Percentiles rank a stretch among this genome's conserved stretches.
Conservation (phyloP, 1,140 invertebrate genomes). For the Hylaeus volcanicus region DNA sequence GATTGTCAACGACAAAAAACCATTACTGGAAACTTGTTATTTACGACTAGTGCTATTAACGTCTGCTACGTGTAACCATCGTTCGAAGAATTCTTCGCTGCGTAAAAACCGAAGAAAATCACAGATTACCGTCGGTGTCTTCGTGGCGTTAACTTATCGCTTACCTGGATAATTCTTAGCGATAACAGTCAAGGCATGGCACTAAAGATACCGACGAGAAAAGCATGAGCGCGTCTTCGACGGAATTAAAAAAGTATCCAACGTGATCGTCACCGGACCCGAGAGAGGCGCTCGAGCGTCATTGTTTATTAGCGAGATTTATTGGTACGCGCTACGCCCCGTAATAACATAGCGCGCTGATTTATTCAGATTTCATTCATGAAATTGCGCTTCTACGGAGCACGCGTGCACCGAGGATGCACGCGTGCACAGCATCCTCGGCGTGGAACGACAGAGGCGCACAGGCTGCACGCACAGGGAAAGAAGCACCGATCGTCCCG, state of each 20-base stretch:
- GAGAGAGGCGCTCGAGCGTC: conserved; percentile 15
- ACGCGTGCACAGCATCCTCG: neutral
- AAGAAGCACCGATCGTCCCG: conserved; percentile 43
- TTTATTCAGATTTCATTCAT: conserved; percentile 69
- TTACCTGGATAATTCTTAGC: neutral
- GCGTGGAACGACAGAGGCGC: neutral
- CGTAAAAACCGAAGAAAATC: neutral
- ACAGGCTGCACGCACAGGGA: neutral
- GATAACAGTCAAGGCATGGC: neutral
- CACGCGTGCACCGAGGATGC: neutral
- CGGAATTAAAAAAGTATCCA: neutral
- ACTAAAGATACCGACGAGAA: neutral
- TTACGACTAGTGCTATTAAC: no score
- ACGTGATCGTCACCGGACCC: neutral
- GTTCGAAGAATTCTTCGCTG: no score
- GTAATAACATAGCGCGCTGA: conserved; percentile 58
- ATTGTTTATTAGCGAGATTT: conserved; percentile 62
- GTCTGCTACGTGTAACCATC: no score
- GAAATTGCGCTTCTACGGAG: conserved; percentile 48
- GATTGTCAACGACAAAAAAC: no score
- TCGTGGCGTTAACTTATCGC: neutral
- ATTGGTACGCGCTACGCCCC: conserved; percentile 35
- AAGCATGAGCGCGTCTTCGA: neutral
- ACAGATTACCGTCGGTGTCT: neutral
- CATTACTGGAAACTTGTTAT: no score